phyloP scores from a whole-genome alignment of 2,888 invertebrate species.

The Drosophila suboccidentalis region DNA sequence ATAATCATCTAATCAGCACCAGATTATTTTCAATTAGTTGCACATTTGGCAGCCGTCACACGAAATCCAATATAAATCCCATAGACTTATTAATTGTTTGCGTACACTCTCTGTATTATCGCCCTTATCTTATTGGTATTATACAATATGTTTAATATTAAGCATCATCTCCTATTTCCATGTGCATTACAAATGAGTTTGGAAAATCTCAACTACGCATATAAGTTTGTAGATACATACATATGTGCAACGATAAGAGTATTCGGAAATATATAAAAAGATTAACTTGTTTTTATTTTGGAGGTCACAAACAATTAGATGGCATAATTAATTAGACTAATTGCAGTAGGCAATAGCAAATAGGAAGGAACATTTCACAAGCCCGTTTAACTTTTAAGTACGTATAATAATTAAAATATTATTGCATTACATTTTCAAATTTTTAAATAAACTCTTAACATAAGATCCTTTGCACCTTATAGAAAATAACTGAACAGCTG shows the following conservation, averaged over 20 bases:
- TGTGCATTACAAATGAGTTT: slow-evolving; percentile 6
- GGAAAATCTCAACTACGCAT: slow-evolving; percentile 16
- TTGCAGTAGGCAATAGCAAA: neutral
- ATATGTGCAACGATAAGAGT: neutral
- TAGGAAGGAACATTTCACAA: neutral
- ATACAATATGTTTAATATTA: slow-evolving; percentile 52
- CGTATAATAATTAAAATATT: neutral
- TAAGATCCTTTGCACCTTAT: neutral
- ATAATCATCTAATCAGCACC: slow-evolving; percentile 57
- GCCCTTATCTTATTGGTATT: slow-evolving; percentile 57
- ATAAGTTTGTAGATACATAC: slow-evolving; percentile 3
- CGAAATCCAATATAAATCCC: slow-evolving; percentile 74
- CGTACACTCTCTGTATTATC: slow-evolving; percentile 33
- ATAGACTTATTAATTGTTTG: slow-evolving; percentile 50
- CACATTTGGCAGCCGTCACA: slow-evolving; percentile 59
- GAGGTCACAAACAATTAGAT: neutral
- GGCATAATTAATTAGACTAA: neutral
- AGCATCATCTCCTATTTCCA: slow-evolving; percentile 7
- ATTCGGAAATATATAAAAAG: neutral
- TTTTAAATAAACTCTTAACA: neutral
- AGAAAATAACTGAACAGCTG: neutral
- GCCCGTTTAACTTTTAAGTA: neutral
- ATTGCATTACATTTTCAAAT: neutral
- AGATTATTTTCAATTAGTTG: slow-evolving; percentile 77
- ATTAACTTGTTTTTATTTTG: neutral